Percentiles rank a stretch among this genome's conserved stretches.
These are phyloP conservation scores for Spilosoma lubricipeda DNA, from an alignment of 2,888 invertebrate species.

Conservation along the genomic window DNA sequence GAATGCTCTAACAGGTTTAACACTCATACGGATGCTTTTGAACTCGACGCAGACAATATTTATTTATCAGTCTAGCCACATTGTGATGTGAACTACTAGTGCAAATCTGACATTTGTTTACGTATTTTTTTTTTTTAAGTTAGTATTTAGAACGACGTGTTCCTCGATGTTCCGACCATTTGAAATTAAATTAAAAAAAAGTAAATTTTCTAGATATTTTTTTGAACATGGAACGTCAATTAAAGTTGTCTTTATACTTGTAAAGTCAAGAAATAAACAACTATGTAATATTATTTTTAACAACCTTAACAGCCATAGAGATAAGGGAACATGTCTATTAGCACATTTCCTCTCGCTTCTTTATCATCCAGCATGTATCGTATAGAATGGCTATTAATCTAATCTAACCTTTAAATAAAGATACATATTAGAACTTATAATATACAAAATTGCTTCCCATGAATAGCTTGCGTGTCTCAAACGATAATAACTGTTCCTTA, in stretches of 20 bases:
- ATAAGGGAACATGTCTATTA: neutral
- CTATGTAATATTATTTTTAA: neutral
- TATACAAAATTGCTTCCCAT: neutral
- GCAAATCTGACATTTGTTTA: neutral
- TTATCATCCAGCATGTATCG: neutral
- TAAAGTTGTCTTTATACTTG: neutral
- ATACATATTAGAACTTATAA: neutral
- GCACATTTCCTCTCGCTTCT: neutral
- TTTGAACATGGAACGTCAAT: neutral
- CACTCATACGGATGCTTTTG: constrained; percentile 43
- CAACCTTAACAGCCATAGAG: neutral
- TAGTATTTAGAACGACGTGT: neutral
- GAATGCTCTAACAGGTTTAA: constrained; percentile 44
- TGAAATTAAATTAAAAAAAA: neutral
- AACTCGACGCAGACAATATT: constrained; percentile 37
- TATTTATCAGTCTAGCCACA: constrained; percentile 26
- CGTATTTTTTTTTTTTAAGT: neutral
- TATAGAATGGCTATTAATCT: neutral
- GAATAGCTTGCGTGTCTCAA: neutral
- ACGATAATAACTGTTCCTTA: neutral
- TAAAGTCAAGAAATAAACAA: neutral
- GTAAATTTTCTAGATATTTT: neutral
- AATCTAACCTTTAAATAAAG: no score
- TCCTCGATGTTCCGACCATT: neutral
- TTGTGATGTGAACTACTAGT: neutral